phyloP scores from a whole-genome alignment of 2,113 vertebrate genomes.

The cattle (Bos taurus) region DNA sequence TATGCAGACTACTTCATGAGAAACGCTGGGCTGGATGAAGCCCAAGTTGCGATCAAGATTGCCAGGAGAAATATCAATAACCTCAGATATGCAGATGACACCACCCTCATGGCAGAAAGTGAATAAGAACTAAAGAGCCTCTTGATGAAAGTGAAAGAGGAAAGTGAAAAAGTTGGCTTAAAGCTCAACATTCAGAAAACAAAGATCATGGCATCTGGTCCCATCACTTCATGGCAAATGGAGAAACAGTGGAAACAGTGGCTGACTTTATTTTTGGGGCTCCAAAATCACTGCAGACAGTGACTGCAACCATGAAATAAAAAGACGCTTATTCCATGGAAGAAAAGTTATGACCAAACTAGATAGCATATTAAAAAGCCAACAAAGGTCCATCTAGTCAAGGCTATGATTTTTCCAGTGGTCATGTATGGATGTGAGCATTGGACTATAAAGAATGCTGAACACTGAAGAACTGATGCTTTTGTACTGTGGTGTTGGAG shows the following conservation, averaged over 20 bases:
- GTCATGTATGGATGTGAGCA: neutral
- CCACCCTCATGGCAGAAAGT: neutral
- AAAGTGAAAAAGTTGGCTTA: neutral
- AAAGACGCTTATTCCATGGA: rapidly evolving
- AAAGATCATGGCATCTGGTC: neutral
- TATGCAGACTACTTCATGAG: neutral
- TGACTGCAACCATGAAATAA: neutral
- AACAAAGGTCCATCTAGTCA: neutral
- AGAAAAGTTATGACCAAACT: neutral
- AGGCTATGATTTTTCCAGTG: neutral
- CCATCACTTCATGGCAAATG: neutral
- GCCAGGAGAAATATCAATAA: neutral
- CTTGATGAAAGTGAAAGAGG: neutral
- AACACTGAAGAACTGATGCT: neutral
- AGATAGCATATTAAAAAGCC: neutral
- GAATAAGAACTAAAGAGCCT: neutral
- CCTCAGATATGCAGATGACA: neutral
- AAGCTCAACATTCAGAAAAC: neutral
- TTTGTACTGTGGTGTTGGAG: neutral
- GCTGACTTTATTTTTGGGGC: neutral
- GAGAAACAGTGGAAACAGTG: neutral
- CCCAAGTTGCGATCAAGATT: neutral
- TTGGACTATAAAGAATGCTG: neutral
- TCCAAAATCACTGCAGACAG: neutral
- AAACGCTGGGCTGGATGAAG: neutral